Conservation (phyloP, 2,797 vertebrate species). For the Phrynocephalus vlangalii region DNA sequence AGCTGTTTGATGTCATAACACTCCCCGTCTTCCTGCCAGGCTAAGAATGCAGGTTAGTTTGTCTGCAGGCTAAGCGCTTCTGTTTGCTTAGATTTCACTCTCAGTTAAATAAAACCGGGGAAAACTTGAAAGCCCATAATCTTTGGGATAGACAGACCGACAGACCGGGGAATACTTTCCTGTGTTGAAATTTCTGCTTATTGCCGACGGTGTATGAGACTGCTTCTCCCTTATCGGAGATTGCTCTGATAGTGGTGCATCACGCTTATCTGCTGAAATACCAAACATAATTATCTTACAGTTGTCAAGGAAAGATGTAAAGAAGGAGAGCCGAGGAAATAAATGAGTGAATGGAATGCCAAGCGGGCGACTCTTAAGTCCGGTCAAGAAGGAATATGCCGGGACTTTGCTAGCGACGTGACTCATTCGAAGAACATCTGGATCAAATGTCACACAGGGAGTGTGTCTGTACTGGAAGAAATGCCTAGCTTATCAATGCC, state of each 20-base stretch:
- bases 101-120: neutral
- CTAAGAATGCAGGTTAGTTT: neutral
- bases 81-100: neutral
- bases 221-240: too few relatives aligned
- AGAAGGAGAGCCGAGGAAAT: neutral
- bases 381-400: neutral
- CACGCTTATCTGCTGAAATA: neutral
- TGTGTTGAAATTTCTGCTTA: neutral
- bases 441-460: neutral
- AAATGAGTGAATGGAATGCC: neutral
- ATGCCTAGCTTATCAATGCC: too few relatives aligned
- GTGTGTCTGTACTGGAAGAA: too few relatives aligned
- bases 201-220: neutral
- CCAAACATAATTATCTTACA: neutral
- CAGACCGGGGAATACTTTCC: neutral
- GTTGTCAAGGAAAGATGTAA: neutral
- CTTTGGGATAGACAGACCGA: neutral
- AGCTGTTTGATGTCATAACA: neutral
- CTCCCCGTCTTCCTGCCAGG: neutral
- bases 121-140: too few relatives aligned
- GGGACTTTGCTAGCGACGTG: neutral
- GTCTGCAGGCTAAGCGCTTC: neutral
- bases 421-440: neutral
- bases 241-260: too few relatives aligned
- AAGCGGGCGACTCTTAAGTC: neutral